phyloP scores from a whole-genome alignment of 2,888 invertebrate species.

The Mesoligia furuncula region DNA sequence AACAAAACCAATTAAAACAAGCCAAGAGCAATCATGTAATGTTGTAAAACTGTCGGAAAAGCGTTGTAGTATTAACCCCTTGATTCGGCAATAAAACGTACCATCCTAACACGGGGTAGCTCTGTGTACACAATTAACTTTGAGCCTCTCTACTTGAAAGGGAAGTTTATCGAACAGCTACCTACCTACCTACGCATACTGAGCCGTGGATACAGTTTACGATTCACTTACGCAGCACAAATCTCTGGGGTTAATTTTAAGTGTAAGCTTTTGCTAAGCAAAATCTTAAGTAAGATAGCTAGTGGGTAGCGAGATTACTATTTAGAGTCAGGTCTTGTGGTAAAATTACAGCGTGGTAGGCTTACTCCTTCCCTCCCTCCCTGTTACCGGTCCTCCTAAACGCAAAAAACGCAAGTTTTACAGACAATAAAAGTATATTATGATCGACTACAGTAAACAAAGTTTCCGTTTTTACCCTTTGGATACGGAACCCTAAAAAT shows the following conservation, averaged over 20 bases:
- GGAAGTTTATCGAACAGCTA: conserved; percentile 31
- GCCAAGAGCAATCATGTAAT: neutral
- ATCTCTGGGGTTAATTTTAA: neutral
- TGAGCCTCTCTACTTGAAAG: conserved; percentile 38
- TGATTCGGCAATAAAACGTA: conserved; percentile 45
- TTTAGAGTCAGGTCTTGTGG: neutral
- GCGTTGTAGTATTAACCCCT: conserved; percentile 23
- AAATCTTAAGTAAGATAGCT: no score
- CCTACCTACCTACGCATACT: conserved; percentile 9
- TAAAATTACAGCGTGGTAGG: neutral
- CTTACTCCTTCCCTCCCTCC: no score
- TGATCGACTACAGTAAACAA: no score
- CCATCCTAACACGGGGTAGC: conserved; percentile 45
- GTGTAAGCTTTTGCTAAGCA: neutral
- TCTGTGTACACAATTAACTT: conserved; percentile 64
- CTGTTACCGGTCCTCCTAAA: no score
- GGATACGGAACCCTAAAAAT: no score
- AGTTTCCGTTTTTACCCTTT: no score
- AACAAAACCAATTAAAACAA: neutral
- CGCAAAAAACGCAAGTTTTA: no score
- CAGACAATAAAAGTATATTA: no score
- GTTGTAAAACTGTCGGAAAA: neutral
- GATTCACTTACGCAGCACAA: conserved; percentile 2
- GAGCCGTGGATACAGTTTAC: conserved; percentile 21
- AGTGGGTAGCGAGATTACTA: neutral